Conservation (phyloP, 2,888 invertebrate genomes). For the Agapostemon virescens region DNA sequence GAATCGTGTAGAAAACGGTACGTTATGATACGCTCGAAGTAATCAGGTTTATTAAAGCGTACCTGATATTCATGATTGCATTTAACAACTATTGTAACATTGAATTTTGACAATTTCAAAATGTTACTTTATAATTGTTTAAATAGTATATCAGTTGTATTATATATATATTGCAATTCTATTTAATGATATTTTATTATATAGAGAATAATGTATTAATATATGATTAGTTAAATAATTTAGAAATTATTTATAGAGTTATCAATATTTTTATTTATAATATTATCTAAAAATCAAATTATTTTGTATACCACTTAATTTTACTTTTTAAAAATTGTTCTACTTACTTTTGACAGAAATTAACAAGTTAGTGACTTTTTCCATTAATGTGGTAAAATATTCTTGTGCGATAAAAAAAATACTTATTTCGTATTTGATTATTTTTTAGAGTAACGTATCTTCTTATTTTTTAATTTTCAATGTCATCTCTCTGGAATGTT, state of each 20-base stretch:
- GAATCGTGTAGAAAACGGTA: constrained; percentile 37
- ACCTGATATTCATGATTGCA: background rate
- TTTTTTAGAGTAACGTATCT: background rate
- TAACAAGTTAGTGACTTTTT: background rate
- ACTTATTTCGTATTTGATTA: background rate
- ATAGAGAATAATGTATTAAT: background rate
- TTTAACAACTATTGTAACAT: background rate
- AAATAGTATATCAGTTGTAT: background rate
- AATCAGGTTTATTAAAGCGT: constrained; percentile 3
- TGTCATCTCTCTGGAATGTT: background rate
- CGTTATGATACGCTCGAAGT: constrained; percentile 30
- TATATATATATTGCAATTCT: background rate
- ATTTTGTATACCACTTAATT: background rate
- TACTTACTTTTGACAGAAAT: background rate
- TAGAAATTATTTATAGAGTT: background rate
- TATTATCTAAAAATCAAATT: background rate
- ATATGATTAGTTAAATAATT: background rate
- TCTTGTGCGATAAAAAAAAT: background rate
- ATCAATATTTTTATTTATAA: background rate
- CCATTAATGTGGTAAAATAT: background rate
- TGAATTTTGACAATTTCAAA: background rate
- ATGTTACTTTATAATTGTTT: background rate
- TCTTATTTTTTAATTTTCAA: background rate
- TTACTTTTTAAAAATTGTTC: background rate
- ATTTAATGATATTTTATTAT: background rate